Evolutionary conservation across 2,888 invertebrate genomes (phyloP).

Genomic region (Dendrolimus houi): DNA sequence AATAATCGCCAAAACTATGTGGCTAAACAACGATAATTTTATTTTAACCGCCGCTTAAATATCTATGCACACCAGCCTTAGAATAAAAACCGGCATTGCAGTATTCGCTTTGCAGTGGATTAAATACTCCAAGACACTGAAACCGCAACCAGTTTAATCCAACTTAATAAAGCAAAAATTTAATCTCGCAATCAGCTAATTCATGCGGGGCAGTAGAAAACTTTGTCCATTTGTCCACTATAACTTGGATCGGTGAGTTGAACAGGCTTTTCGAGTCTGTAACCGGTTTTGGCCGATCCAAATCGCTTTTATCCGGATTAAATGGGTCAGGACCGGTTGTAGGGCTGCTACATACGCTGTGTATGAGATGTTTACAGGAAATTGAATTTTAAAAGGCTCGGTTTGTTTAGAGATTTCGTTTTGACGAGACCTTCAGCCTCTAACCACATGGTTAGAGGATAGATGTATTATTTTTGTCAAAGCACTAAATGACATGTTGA

Average conservation of each 20-base stretch:
- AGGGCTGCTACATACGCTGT: not conserved
- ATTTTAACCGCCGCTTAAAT: too few relatives aligned
- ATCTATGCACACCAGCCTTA: too few relatives aligned
- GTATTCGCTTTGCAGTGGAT: not conserved
- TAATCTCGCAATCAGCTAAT: not conserved
- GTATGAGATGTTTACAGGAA: not conserved
- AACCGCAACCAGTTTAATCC: not conserved
- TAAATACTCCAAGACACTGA: not conserved
- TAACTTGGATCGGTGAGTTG: not conserved
- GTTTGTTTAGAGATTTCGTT: not conserved
- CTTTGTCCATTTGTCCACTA: not conserved
- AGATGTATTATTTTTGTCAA: too few relatives aligned
- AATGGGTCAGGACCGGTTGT: slow-evolving; percentile 16
- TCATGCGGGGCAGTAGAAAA: not conserved
- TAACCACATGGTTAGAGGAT: too few relatives aligned
- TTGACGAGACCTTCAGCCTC: not conserved
- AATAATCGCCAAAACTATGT: too few relatives aligned
- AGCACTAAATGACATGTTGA: too few relatives aligned
- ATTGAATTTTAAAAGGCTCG: not conserved
- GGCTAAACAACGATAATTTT: too few relatives aligned
- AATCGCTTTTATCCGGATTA: slow-evolving; percentile 24
- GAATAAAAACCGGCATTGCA: not conserved
- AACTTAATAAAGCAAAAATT: not conserved
- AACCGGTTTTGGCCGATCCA: slow-evolving; percentile 20
- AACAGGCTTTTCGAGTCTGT: slow-evolving; percentile 19